Evolutionary conservation across 2,113 vertebrate species (phyloP).

Genomic region (Zootoca vivipara): DNA sequence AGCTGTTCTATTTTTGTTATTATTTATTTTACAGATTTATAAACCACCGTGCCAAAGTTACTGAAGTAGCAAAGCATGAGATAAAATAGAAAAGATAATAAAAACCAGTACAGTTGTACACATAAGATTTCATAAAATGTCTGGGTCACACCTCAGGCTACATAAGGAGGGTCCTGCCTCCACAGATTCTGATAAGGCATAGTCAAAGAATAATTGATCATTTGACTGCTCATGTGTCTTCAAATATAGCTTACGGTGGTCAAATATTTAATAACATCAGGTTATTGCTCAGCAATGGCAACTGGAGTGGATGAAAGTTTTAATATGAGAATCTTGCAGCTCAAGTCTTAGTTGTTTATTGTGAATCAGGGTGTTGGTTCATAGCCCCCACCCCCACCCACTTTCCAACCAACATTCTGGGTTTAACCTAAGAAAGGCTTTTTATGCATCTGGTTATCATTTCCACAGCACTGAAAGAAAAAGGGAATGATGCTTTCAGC

Average conservation of each 20-base stretch:
- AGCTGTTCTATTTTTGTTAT: no score
- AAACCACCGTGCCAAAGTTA: no score
- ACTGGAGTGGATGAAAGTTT: background rate
- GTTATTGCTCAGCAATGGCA: background rate
- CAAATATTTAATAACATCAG: background rate
- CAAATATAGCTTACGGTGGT: background rate
- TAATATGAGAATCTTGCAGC: background rate
- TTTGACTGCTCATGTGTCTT: background rate
- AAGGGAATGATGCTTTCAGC: background rate
- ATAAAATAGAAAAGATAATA: no score
- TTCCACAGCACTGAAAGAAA: background rate
- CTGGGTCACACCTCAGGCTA: no score
- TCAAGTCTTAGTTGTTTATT: background rate
- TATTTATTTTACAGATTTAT: no score
- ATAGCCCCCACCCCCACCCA: no score
- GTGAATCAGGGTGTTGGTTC: background rate
- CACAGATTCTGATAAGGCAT: no score
- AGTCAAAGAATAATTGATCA: background rate
- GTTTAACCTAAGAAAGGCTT: background rate
- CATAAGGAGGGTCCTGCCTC: no score
- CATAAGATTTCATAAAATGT: no score
- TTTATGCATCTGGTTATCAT: background rate
- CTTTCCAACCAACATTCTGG: no score
- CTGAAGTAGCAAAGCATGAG: no score
- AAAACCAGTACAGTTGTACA: no score